Evolutionary conservation across 2,888 invertebrate species (phyloP).

Genomic region (Phengaris arion): DNA sequence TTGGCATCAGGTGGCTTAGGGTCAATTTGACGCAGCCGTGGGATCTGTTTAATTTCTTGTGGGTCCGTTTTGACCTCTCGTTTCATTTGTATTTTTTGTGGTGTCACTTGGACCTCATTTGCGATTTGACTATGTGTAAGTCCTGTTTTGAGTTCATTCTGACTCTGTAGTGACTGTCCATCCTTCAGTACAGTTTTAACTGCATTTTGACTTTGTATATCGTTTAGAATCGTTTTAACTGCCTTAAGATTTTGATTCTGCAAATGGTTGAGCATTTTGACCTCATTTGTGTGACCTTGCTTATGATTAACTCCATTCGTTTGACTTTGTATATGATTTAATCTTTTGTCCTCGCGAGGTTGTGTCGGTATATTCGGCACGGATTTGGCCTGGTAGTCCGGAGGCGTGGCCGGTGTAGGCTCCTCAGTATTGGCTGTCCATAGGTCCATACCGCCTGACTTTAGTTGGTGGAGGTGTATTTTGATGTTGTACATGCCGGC

Average conservation of each 20-base stretch:
- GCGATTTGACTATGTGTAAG: background rate
- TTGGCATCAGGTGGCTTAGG: constrained; percentile 29
- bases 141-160: too few relatives aligned
- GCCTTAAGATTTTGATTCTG: background rate
- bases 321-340: background rate
- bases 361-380: background rate
- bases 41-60: constrained; percentile 13
- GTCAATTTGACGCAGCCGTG: constrained; percentile 28
- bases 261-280: background rate
- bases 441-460: constrained; percentile 52
- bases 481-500: constrained; percentile 83
- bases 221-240: background rate
- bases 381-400: constrained; percentile 48
- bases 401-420: constrained; percentile 53
- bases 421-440: constrained; percentile 57
- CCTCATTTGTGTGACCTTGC: background rate
- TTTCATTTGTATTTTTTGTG: background rate
- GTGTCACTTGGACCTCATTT: background rate
- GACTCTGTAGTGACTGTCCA: too few relatives aligned
- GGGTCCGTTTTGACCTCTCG: background rate
- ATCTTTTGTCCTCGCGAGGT: background rate
- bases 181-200: background rate
- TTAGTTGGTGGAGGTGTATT: constrained; percentile 58
- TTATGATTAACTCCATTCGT: background rate
- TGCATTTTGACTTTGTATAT: background rate